Conservation (phyloP, 1,140 invertebrate genomes). For the Gryon sp. region DNA sequence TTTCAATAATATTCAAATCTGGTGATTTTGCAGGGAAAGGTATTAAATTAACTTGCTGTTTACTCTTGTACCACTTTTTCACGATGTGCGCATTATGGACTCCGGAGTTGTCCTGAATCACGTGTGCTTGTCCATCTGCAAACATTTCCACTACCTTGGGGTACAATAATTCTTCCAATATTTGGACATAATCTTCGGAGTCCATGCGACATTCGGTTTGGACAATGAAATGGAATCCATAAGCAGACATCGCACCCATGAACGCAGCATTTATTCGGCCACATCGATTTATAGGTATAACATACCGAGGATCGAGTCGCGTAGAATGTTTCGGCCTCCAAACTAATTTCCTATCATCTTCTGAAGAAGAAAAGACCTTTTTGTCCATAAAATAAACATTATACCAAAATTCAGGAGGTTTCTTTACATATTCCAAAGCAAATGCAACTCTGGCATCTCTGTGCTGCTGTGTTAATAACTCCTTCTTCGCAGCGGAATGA, state of each 20-base stretch:
- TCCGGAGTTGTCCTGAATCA: not conserved
- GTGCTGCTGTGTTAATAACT: too few species aligned
- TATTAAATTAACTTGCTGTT: not conserved
- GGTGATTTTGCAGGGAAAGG: constrained; percentile 3
- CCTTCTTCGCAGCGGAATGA: too few species aligned
- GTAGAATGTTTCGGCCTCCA: not conserved
- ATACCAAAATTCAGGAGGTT: not conserved
- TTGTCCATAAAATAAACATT: not conserved
- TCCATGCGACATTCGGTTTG: not conserved
- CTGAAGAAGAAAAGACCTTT: not conserved
- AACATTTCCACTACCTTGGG: not conserved
- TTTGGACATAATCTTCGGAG: not conserved
- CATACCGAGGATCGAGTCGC: not conserved
- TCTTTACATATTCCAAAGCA: not conserved
- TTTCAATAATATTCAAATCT: constrained; percentile 17
- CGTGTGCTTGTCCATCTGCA: not conserved
- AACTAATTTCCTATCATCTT: not conserved
- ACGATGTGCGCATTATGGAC: constrained; percentile 1
- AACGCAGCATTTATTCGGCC: not conserved
- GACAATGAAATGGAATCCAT: not conserved
- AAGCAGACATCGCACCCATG: not conserved
- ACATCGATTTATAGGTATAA: not conserved
- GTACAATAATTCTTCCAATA: not conserved
- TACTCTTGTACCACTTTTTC: not conserved
- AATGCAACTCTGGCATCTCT: too few species aligned